phyloP scores from a whole-genome alignment of 2,888 invertebrate species.

The Blastobasis adustella region DNA sequence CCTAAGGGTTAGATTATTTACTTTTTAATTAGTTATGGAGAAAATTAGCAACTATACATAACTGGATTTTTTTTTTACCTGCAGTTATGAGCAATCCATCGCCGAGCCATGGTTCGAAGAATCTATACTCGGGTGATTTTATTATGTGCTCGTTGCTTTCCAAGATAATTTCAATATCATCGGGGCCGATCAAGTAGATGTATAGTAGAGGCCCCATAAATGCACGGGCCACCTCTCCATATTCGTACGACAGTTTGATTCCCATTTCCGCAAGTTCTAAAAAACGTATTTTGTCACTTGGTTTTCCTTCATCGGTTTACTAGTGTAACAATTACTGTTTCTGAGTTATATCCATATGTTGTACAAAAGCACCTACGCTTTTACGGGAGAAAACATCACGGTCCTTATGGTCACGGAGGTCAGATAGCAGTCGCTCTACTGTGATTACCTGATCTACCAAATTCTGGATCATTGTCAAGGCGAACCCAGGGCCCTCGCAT shows the following conservation, averaged over 20 bases:
- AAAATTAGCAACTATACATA: neutral
- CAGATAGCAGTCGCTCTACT: too few species aligned
- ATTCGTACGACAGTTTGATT: constrained; percentile 62
- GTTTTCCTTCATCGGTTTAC: too few species aligned
- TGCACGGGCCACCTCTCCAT: constrained; percentile 69
- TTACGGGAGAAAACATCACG: neutral
- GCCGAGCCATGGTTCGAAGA: constrained; percentile 88
- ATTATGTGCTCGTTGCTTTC: constrained; percentile 85
- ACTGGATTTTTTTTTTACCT: constrained; percentile 48
- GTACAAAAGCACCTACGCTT: too few species aligned
- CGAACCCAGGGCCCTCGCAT: neutral
- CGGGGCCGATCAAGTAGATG: constrained; percentile 80
- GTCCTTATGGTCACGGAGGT: too few species aligned
- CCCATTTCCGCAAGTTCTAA: constrained; percentile 74
- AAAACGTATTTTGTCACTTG: constrained; percentile 10
- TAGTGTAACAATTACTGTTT: too few species aligned
- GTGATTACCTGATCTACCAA: too few species aligned
- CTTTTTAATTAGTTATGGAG: neutral
- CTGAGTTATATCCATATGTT: too few species aligned
- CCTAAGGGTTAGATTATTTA: neutral
- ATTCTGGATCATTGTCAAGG: neutral
- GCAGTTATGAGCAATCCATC: constrained; percentile 85
- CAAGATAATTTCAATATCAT: constrained; percentile 83
- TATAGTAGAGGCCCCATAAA: constrained; percentile 83
- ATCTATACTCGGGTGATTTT: constrained; percentile 82